Conservation (phyloP, 1,140 invertebrate genomes). For the Leptonema lineaticorne region DNA sequence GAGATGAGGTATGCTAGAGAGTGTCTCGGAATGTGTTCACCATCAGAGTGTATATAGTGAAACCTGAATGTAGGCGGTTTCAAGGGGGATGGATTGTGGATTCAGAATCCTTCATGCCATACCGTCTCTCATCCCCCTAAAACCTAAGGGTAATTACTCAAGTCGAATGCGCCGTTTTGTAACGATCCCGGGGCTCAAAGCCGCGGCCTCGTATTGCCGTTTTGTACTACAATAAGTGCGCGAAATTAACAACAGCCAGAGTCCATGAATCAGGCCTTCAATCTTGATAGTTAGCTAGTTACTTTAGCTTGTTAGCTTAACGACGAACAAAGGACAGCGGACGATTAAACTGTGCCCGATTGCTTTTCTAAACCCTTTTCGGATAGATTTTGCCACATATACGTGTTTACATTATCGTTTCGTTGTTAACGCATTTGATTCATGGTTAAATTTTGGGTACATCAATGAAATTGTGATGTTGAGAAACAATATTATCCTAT, state of each 20-base stretch:
- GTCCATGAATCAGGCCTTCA: neutral
- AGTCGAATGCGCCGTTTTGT: neutral
- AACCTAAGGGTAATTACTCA: neutral
- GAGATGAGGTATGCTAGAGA: neutral
- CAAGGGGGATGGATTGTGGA: neutral
- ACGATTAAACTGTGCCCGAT: too few relatives aligned
- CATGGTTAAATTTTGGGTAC: too few relatives aligned
- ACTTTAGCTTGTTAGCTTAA: neutral
- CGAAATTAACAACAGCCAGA: constrained; percentile 1
- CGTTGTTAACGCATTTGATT: too few relatives aligned
- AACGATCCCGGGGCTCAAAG: neutral
- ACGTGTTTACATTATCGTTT: too few relatives aligned
- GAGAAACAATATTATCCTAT: too few relatives aligned
- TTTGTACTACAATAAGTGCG: neutral
- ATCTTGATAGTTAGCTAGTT: neutral
- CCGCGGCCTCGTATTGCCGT: neutral
- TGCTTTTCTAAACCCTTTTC: too few relatives aligned
- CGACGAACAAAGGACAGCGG: neutral
- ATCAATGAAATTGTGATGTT: too few relatives aligned
- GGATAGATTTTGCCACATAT: too few relatives aligned
- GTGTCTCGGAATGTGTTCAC: neutral
- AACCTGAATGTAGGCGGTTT: neutral
- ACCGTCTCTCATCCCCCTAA: neutral
- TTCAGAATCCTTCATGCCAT: neutral
- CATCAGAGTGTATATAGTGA: neutral